Evolutionary conservation across 2,113 vertebrate genomes (phyloP).

Genomic region (Psammodynastes pulverulentus): DNA sequence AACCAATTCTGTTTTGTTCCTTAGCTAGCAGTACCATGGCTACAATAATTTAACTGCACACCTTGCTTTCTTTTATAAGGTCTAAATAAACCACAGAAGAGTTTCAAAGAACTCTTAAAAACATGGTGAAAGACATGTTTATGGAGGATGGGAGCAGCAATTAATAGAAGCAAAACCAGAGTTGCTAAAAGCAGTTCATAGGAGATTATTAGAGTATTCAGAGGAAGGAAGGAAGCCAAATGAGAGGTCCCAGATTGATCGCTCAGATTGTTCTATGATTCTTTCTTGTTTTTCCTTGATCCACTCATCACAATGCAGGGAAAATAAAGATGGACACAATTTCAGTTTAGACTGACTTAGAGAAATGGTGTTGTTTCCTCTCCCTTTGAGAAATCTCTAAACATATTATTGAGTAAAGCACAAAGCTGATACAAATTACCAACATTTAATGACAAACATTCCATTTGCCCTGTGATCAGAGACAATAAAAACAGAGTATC

Average conservation of each 20-base stretch:
- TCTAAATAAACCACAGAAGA: background rate
- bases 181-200: background rate
- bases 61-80: background rate
- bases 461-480: background rate
- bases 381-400: background rate
- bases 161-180: background rate
- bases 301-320: background rate
- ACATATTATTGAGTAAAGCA: background rate
- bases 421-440: slow-evolving; percentile 13
- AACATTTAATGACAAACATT: slow-evolving; percentile 10
- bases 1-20: background rate
- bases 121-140: background rate
- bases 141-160: background rate
- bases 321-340: background rate
- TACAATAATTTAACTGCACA: background rate
- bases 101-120: background rate
- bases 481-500: background rate
- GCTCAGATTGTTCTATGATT: background rate
- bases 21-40: background rate
- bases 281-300: background rate
- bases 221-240: background rate
- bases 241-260: background rate
- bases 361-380: background rate
- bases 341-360: background rate
- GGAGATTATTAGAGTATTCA: background rate